Evolutionary conservation across 2,888 invertebrate genomes (phyloP).

Genomic region (Tinea pellionella): DNA sequence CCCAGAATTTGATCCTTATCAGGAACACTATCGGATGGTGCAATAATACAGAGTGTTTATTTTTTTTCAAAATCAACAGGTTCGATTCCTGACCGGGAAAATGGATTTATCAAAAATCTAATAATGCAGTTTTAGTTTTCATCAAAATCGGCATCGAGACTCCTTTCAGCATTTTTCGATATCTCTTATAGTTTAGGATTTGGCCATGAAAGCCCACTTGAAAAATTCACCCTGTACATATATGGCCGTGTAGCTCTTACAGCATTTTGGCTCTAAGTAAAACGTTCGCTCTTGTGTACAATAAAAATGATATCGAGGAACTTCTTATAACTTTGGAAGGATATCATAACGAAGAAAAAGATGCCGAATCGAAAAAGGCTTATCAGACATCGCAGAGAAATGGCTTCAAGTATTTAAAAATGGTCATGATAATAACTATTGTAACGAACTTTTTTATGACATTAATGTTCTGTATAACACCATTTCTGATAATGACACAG

Average conservation of each 20-base stretch:
- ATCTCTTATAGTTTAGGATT: no score
- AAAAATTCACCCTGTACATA: no score
- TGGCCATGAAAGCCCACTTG: no score
- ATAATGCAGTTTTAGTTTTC: no score
- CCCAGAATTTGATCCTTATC: no score
- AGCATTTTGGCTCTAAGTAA: conserved; percentile 1
- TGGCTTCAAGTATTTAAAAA: conserved; percentile 1
- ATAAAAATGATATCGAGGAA: neutral
- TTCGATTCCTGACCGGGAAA: no score
- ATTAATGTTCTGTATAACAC: conserved; percentile 4
- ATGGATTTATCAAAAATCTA: no score
- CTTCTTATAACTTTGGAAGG: neutral
- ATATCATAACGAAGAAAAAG: conserved; percentile 1
- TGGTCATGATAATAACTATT: conserved; percentile 3
- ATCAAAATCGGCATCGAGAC: no score
- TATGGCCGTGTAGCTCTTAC: conserved; percentile 8
- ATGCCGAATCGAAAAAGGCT: neutral
- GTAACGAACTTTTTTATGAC: conserved; percentile 2
- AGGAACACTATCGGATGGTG: no score
- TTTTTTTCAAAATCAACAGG: no score
- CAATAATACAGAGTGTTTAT: no score
- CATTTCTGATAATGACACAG: neutral
- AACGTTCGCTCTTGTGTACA: neutral
- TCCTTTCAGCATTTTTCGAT: no score
- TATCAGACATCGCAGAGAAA: neutral